These are phyloP conservation scores for Indicator maculatus DNA, from an alignment of 2,113 vertebrate species.

Conservation along the genomic window DNA sequence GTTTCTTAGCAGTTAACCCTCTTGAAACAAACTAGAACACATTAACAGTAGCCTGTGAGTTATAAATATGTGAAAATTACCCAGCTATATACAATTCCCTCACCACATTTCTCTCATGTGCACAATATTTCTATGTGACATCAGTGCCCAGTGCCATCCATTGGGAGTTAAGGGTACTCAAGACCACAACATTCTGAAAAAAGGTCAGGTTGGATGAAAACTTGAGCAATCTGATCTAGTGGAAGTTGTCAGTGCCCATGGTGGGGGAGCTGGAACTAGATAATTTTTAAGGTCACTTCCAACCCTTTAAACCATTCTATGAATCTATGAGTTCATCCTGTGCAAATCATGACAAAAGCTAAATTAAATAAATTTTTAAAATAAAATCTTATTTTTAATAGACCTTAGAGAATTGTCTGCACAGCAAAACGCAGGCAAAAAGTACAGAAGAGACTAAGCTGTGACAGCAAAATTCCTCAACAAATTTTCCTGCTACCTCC, in stretches of 20 bases:
- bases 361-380: background rate
- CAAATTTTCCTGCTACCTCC: background rate
- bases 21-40: background rate
- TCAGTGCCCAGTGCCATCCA: background rate
- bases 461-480: background rate
- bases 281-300: too few species aligned
- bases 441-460: background rate
- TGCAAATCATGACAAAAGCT: background rate
- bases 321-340: background rate
- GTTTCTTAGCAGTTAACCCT: background rate
- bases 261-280: too few species aligned
- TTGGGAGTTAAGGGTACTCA: background rate
- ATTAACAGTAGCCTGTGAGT: background rate
- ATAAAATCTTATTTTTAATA: background rate
- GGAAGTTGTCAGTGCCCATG: too few species aligned
- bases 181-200: background rate
- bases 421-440: background rate
- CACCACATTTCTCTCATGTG: background rate
- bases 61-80: background rate
- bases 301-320: too few species aligned
- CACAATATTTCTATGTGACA: background rate
- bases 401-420: background rate
- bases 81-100: background rate
- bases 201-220: background rate
- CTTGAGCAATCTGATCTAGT: too few species aligned